Base-by-base conservation (phyloP, 1,140 invertebrate species). In the Thereuonema tuberculata region DNA sequence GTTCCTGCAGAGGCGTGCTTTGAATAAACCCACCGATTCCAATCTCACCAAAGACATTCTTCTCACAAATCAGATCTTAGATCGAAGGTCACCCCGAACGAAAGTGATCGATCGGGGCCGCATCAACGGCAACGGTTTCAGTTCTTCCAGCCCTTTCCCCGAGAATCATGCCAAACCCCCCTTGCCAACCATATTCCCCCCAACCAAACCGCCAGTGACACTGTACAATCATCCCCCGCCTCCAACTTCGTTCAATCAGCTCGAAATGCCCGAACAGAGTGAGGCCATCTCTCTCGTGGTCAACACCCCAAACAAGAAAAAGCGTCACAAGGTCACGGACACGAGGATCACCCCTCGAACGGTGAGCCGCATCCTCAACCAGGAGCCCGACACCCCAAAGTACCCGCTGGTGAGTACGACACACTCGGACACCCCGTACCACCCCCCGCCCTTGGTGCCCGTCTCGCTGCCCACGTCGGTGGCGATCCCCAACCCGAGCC, bases 261-360 rank as follows among this genome's bases (percentile, higher is more conserved):
- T 65, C 29, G 68, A 67, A 63, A 27, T 31, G 14, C 46, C 28
- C 48, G 91, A 94, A 72, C 92, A 96, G 73, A 93, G 92, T 69
- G 93, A 96, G 73, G 87, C 93, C 0, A 80, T 96, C 14, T 90
- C 90, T 67, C 80, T 96, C 63, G 90, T 96, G 25, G 90, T 96
- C 61, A n/a, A n/a, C n/a, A n/a, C n/a, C n/a, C 86, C 87, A 25
- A 89, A 90, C 0, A 95, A 95, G 75, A 93, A 93, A 77, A 96
- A 95, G 77, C 80, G 93, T 21, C 93, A 96, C 71, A 97, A 97
- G 83, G 78, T 97, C 59, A 97, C 93, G 17, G 93, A 97, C 71
- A 95, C 93, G 46, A 81, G 93, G 61, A 89, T 97, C 59, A 95
- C 92, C 12, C 92, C 93, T 2, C 79, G 89, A 59, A 91, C 89